These are phyloP conservation scores for Burhinus bistriatus DNA, from an alignment of 2,113 vertebrate species.

Conservation along the genomic window DNA sequence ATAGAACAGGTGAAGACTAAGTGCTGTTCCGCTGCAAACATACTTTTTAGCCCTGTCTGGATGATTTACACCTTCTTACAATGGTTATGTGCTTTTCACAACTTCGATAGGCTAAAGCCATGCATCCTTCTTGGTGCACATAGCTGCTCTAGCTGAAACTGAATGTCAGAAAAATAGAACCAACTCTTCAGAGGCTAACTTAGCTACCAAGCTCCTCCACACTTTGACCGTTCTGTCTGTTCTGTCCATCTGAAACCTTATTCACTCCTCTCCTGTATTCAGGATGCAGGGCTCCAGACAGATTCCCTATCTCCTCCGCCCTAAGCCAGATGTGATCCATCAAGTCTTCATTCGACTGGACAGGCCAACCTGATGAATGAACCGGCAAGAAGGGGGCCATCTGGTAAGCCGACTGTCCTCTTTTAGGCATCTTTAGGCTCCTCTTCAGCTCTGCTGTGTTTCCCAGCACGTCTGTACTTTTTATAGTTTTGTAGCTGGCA, in stretches of 20 bases:
- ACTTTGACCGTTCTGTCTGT: not conserved
- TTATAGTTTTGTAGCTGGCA: not conserved
- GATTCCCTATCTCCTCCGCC: constrained; percentile 10
- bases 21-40: not conserved
- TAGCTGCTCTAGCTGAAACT: not conserved
- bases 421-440: constrained; percentile 49
- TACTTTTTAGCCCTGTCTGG: not conserved
- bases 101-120: not conserved
- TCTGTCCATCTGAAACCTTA: constrained; percentile 7
- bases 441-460: constrained; percentile 27
- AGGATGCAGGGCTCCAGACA: constrained; percentile 44
- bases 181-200: not conserved
- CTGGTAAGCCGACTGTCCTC: constrained; percentile 17
- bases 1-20: not conserved
- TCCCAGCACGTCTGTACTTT: not conserved
- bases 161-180: not conserved
- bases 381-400: constrained; percentile 5
- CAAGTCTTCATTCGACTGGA: constrained; percentile 10
- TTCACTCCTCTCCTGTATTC: constrained; percentile 41
- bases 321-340: constrained; percentile 21
- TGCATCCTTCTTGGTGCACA: not conserved
- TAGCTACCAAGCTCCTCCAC: not conserved
- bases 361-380: constrained; percentile 18
- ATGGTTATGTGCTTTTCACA: not conserved
- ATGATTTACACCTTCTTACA: not conserved